Conservation (phyloP, 2,113 vertebrate species). For the Hydrolagus affinis region DNA sequence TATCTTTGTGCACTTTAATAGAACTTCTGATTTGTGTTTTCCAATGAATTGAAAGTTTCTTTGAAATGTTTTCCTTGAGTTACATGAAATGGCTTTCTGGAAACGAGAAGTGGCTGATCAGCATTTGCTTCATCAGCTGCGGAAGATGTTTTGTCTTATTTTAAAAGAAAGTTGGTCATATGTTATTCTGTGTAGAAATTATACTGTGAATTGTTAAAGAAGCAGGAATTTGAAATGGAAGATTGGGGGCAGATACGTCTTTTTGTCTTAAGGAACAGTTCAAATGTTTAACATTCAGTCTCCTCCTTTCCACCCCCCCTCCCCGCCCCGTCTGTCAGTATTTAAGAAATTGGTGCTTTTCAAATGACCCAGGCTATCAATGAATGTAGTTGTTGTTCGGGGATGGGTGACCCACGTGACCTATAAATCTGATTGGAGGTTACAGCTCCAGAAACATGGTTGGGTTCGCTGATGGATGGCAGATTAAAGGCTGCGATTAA, state of each 20-base stretch:
- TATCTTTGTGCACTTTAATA: not conserved
- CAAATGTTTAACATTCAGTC: slow-evolving; percentile 41
- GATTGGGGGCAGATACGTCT: not conserved
- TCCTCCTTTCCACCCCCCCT: not conserved
- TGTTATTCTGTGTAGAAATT: too few species aligned
- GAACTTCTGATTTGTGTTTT: not conserved
- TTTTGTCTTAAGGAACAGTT: not conserved
- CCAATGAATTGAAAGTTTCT: not conserved
- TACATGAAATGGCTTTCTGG: not conserved
- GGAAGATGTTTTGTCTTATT: too few species aligned
- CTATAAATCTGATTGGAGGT: slow-evolving; percentile 70
- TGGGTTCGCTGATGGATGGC: slow-evolving; percentile 46
- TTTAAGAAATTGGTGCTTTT: slow-evolving; percentile 48
- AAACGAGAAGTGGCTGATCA: not conserved
- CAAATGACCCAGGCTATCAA: slow-evolving; percentile 47
- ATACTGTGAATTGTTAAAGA: too few species aligned
- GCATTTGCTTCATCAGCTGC: too few species aligned
- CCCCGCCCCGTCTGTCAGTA: slow-evolving; percentile 40
- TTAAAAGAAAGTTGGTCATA: too few species aligned
- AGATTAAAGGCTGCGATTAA: slow-evolving; percentile 66
- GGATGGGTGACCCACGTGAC: slow-evolving; percentile 64
- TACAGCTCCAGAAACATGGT: slow-evolving; percentile 38
- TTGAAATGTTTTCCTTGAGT: not conserved
- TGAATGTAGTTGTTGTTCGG: slow-evolving; percentile 55
- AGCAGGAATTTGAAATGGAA: not conserved